Evolutionary conservation across 2,888 invertebrate genomes (phyloP), one percentile per base, ranked within the genome.

Genomic region (Oscheius sp.): DNA sequence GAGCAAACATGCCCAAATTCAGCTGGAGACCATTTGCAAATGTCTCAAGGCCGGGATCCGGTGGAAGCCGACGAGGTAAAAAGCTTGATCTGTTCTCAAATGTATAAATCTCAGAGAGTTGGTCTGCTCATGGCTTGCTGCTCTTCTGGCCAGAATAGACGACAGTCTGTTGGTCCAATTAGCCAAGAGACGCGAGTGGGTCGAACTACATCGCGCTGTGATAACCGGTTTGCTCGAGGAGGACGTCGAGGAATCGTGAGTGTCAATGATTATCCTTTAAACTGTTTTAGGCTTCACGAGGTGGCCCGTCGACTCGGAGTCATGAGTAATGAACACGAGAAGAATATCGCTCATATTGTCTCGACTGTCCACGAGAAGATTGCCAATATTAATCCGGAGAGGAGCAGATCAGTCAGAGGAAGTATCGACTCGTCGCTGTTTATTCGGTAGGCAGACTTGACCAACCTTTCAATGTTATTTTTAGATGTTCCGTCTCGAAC

Each of bases 401-500:
- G 32, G 37, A 53, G 68, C n/a, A 37, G 33, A 29, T 35, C 33
- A 13, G 55, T 68, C 53, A n/a, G 68, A 33, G 11, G 3, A 2
- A 42, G 68, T 3, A 53, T 68, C 4, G 55, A 68, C 10, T 35
- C 53, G 1, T 55, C 53, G 1, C 55, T 68, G n/a, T 55, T 68
- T 35, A 68, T 68, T 21, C 47, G 65, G 65, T 65, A 32, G 2
- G 33, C 29, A 21, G 29, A 2, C 11, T 33, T 60, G 29, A 32
- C 7, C n/a, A 60, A 4, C 35, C 4, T 37, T 2, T 1, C 2
- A 10, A 11, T 21, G 42, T 33, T 13, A 33, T 13, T 65, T 65
- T 50, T n/a, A 53, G 81, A 70, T 76, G 53, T 70, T 70, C 32
- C 50, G 75, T 50, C 29, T 57, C 35, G 62, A 73, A 59, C 71